These are phyloP conservation scores for Nasonia vitripennis DNA, from an alignment of 1,140 invertebrate genomes.

Conservation along the genomic window DNA sequence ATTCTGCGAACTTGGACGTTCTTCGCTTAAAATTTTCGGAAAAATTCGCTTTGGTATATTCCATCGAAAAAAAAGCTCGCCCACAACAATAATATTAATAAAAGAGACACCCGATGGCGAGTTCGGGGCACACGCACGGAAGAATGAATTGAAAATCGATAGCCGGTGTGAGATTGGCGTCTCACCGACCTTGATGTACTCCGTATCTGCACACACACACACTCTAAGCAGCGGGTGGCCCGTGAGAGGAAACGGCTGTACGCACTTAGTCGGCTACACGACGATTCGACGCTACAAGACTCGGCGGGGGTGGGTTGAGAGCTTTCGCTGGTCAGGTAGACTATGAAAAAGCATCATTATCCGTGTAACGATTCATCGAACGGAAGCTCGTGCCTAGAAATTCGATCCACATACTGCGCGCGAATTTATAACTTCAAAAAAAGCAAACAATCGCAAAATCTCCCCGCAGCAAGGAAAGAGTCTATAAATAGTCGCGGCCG, in stretches of 20 bases:
- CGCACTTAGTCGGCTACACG: no score
- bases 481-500: background rate
- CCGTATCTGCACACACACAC: background rate
- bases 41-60: background rate
- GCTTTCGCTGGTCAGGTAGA: background rate
- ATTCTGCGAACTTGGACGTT: background rate
- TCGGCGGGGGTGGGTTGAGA: background rate
- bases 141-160: conserved; percentile 38
- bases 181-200: conserved; percentile 16
- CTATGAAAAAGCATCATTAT: no score
- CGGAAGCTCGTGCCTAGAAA: no score
- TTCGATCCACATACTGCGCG: no score
- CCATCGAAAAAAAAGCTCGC: no score
- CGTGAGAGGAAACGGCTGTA: background rate
- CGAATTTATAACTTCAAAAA: no score
- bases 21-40: background rate
- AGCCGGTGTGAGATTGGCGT: background rate
- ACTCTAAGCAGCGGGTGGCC: background rate
- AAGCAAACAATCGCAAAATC: background rate
- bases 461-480: background rate
- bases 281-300: background rate
- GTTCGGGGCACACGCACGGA: background rate
- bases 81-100: background rate
- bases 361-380: no score
- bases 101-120: background rate